Evolutionary conservation across 2,888 invertebrate species (phyloP).

Genomic region (Caenorhabditis wallacei): DNA sequence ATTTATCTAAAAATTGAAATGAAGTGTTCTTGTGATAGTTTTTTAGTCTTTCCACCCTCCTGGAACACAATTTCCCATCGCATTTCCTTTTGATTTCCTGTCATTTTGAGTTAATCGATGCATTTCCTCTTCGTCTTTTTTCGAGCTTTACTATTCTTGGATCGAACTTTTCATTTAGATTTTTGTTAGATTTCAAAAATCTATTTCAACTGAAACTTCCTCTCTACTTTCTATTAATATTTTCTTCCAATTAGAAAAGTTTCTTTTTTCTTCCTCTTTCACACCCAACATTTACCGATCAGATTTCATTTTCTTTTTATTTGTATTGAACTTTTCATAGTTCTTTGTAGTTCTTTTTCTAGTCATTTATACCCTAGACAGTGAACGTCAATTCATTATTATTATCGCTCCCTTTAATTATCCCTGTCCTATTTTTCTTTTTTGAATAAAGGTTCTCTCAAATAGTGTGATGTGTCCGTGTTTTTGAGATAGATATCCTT

Average conservation of each 20-base stretch:
- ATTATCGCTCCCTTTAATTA: constrained; percentile 2
- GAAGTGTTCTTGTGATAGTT: not conserved
- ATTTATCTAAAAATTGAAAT: not conserved
- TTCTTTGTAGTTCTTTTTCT: constrained; percentile 9
- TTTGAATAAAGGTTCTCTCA: not conserved
- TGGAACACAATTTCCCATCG: constrained; percentile 36
- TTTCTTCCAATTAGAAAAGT: constrained; percentile 8
- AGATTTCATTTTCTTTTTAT: constrained; percentile 18
- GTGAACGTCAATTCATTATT: constrained; percentile 6
- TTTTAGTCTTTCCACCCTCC: not conserved
- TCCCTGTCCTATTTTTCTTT: constrained; percentile 2
- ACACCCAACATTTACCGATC: constrained; percentile 21
- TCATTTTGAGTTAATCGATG: not conserved
- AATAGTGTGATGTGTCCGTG: not conserved
- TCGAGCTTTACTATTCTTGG: not conserved
- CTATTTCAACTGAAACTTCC: not conserved
- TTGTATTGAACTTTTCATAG: constrained; percentile 3
- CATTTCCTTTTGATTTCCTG: constrained; percentile 21
- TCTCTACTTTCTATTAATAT: constrained; percentile 16
- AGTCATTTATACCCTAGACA: constrained; percentile 1
- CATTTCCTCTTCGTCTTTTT: not conserved
- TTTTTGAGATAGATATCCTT: constrained; percentile 38
- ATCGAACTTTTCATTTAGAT: not conserved
- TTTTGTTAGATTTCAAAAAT: not conserved
- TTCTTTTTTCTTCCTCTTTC: constrained; percentile 16